phyloP scores from a whole-genome alignment of 1,140 invertebrate species.

The Carcinoscorpius rotundicauda region DNA sequence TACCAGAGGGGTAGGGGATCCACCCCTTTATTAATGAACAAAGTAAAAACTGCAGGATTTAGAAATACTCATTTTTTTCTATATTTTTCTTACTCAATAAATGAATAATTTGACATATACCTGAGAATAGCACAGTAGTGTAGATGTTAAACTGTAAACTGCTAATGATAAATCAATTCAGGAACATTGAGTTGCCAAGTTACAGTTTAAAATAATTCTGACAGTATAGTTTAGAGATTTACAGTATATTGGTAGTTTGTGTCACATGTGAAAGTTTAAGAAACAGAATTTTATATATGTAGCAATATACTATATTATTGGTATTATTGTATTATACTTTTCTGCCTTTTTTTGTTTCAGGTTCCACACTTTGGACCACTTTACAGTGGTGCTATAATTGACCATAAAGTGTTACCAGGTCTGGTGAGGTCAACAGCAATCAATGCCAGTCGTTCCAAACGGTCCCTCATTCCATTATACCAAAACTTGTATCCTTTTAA shows the following conservation, averaged over 20 bases:
- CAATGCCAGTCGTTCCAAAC: constrained; percentile 79
- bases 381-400: constrained; percentile 86
- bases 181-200: no score
- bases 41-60: no score
- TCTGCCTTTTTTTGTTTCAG: constrained; percentile 37
- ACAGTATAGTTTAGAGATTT: no score
- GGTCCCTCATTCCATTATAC: constrained; percentile 73
- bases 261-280: constrained; percentile 4
- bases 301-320: not conserved
- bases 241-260: not conserved
- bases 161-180: no score
- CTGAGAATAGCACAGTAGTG: no score
- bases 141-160: no score
- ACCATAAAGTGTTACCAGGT: constrained; percentile 65
- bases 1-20: no score
- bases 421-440: constrained; percentile 83
- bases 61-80: no score
- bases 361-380: constrained; percentile 91
- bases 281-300: not conserved
- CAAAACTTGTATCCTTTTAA: constrained; percentile 65
- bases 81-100: no score
- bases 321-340: constrained; percentile 9
- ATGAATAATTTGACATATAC: no score
- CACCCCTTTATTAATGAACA: no score
- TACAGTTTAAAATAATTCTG: no score